These are phyloP conservation scores for Thinocorus orbignyianus DNA, from an alignment of 2,113 vertebrate genomes.

Conservation along the genomic window DNA sequence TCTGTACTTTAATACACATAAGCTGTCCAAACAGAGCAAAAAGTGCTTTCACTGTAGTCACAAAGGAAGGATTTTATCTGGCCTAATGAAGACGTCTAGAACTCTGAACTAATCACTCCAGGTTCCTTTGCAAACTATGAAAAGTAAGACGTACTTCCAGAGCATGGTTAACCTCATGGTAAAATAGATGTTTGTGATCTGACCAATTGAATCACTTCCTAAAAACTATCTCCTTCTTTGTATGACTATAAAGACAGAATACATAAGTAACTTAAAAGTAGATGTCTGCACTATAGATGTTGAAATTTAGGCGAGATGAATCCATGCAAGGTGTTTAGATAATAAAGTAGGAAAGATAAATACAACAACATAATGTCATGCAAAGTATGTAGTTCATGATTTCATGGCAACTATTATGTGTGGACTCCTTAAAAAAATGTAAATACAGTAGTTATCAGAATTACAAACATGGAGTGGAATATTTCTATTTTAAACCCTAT, in stretches of 20 bases:
- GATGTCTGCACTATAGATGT: background rate
- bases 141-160: background rate
- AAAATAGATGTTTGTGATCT: background rate
- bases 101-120: background rate
- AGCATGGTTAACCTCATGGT: background rate
- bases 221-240: background rate
- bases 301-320: background rate
- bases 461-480: background rate
- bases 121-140: background rate
- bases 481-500: background rate
- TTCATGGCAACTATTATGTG: constrained; percentile 13
- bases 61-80: background rate
- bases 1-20: constrained; percentile 7
- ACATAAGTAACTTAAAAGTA: background rate
- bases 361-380: background rate
- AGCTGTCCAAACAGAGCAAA: background rate
- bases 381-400: background rate
- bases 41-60: background rate
- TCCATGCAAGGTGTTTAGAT: background rate
- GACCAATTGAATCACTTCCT: background rate
- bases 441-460: background rate
- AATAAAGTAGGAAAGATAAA: constrained; percentile 51
- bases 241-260: background rate
- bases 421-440: background rate
- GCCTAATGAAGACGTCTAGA: background rate